Percentiles rank a stretch among this genome's conserved stretches.
These are phyloP conservation scores for Crenuchus spilurus DNA, from an alignment of 2,797 vertebrate genomes.

Conservation along the genomic window DNA sequence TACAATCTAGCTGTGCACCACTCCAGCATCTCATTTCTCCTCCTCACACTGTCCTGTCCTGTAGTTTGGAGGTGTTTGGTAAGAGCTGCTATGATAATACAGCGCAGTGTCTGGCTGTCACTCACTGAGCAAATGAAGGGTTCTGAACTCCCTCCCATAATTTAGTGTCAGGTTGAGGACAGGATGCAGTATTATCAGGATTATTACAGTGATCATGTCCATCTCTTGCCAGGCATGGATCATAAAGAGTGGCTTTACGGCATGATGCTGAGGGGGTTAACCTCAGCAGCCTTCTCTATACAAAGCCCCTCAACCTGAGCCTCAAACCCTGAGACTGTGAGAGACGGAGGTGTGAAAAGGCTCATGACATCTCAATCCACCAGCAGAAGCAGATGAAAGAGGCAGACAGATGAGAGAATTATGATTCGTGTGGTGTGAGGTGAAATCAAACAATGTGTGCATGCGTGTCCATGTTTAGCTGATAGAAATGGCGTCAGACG, in stretches of 20 bases:
- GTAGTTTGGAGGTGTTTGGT: constrained; percentile 18
- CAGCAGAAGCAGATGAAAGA: constrained; percentile 7
- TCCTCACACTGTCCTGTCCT: constrained; percentile 15
- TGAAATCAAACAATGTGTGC: too few relatives aligned
- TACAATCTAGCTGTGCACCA: not conserved
- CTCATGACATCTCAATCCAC: not conserved
- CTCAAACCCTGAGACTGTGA: not conserved
- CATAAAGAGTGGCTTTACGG: constrained; percentile 50
- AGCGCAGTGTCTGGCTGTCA: constrained; percentile 35
- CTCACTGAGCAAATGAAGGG: constrained; percentile 43
- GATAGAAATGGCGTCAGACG: too few relatives aligned
- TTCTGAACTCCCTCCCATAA: constrained; percentile 40
- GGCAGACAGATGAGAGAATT: not conserved
- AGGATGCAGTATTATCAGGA: constrained; percentile 40
- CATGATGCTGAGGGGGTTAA: constrained; percentile 1
- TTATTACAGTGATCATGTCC: constrained; percentile 47
- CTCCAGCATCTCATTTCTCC: not conserved
- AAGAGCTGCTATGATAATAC: constrained; percentile 31
- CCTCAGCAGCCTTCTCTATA: constrained; percentile 20
- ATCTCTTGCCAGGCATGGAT: constrained; percentile 59
- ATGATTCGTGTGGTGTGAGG: too few relatives aligned
- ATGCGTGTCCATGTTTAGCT: too few relatives aligned
- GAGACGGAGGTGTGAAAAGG: not conserved
- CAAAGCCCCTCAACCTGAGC: constrained; percentile 5
- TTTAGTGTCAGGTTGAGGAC: constrained; percentile 28